Evolutionary conservation across 1,140 invertebrate genomes (phyloP).

Genomic region (Brachionus rotundiformis): DNA sequence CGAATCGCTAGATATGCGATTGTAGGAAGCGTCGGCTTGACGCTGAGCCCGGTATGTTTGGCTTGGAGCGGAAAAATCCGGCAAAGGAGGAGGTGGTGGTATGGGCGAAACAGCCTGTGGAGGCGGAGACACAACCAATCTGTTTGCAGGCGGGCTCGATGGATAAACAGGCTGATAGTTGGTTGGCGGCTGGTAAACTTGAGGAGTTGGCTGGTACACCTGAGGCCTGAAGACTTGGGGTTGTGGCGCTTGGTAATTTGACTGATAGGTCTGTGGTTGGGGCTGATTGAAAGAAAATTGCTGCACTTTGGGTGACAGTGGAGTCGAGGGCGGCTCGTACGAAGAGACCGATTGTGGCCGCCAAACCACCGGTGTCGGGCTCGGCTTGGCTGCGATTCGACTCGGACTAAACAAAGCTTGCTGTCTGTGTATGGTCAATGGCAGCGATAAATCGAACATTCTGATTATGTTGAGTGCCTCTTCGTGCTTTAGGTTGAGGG

Average conservation of each 20-base stretch:
- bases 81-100: conserved; percentile 44
- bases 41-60: background rate
- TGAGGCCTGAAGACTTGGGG: background rate
- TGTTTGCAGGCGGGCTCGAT: background rate
- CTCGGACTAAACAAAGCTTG: conserved; percentile 8
- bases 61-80: background rate
- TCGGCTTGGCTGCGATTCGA: background rate
- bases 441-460: conserved; percentile 52
- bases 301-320: background rate
- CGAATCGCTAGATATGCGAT: background rate
- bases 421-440: conserved; percentile 7
- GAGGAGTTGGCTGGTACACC: background rate
- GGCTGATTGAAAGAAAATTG: conserved; percentile 16
- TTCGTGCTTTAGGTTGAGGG: conserved; percentile 38
- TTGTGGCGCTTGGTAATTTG: background rate
- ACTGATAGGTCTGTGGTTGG: background rate
- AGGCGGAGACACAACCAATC: background rate
- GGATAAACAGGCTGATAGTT: background rate
- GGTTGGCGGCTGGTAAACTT: background rate
- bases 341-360: conserved; percentile 14
- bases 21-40: background rate
- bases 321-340: background rate
- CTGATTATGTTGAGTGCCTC: conserved; percentile 45
- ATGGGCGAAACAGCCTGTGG: background rate
- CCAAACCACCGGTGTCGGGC: conserved; percentile 1